phyloP scores from a whole-genome alignment of 2,888 invertebrate species.

The Sepiola atlantica region DNA sequence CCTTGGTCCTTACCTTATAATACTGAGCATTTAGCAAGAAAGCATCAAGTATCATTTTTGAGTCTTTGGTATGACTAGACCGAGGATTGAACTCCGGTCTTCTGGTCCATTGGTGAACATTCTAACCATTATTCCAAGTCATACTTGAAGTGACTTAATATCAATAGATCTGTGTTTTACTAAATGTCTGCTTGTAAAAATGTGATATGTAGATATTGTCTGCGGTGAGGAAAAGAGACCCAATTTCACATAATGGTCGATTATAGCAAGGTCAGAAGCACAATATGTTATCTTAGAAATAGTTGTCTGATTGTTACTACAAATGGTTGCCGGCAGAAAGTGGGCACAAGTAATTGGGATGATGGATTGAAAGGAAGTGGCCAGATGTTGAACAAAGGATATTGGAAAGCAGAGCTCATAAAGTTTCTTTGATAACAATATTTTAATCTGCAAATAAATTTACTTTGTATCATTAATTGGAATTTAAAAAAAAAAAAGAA shows the following conservation, averaged over 20 bases:
- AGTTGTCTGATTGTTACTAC: background rate
- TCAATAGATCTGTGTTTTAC: background rate
- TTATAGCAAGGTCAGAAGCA: background rate
- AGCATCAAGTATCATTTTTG: too few relatives aligned
- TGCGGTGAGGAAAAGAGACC: background rate
- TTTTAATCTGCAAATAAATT: background rate
- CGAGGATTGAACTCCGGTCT: too few relatives aligned
- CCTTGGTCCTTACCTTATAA: too few relatives aligned
- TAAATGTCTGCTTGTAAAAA: background rate
- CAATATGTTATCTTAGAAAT: background rate
- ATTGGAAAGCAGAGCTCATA: background rate
- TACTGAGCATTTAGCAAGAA: too few relatives aligned
- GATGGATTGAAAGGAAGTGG: background rate
- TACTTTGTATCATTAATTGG: background rate
- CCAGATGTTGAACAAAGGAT: background rate
- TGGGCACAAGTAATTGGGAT: background rate
- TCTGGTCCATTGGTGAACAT: too few relatives aligned
- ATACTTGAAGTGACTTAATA: background rate
- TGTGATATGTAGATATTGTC: background rate
- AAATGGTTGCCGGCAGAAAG: background rate
- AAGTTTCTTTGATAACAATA: background rate
- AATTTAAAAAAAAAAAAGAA: background rate
- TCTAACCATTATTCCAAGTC: background rate
- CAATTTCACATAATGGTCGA: background rate
- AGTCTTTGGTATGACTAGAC: too few relatives aligned